Percentiles rank a stretch among this genome's conserved stretches.
Evolutionary conservation across 1,140 invertebrate genomes (phyloP).

Genomic region (Zaprionus gabonicus): DNA sequence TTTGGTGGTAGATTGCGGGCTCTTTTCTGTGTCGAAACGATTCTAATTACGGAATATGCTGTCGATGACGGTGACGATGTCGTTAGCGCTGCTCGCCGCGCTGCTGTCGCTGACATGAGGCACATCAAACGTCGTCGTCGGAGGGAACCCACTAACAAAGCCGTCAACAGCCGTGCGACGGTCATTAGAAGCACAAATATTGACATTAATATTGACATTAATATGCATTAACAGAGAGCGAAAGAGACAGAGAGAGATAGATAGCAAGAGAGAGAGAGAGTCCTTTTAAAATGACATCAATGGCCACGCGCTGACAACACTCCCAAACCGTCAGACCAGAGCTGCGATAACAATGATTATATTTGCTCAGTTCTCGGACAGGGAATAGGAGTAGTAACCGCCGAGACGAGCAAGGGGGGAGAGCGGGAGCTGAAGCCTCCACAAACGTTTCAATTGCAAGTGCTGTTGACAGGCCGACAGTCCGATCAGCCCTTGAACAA

Average conservation of each 20-base stretch:
- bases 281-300: slow-evolving; percentile 78
- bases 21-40: slow-evolving; percentile 26
- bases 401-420: no score
- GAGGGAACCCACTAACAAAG: slow-evolving; percentile 61
- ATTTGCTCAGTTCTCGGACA: slow-evolving; percentile 35
- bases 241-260: slow-evolving; percentile 34
- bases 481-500: slow-evolving; percentile 37
- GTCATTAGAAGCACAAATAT: slow-evolving; percentile 79
- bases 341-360: slow-evolving; percentile 55
- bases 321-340: slow-evolving; percentile 31
- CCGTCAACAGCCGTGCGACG: slow-evolving; percentile 56
- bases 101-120: slow-evolving; percentile 22
- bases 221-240: slow-evolving; percentile 70
- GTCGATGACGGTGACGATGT: slow-evolving; percentile 57
- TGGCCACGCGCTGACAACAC: slow-evolving; percentile 59
- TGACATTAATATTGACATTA: slow-evolving; percentile 82
- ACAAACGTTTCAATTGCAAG: slow-evolving; percentile 58
- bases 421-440: slow-evolving; percentile 9
- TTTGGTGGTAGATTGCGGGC: neutral
- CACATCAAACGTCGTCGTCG: slow-evolving; percentile 57
- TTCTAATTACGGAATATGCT: slow-evolving; percentile 66
- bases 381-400: slow-evolving; percentile 1
- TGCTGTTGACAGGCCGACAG: slow-evolving; percentile 40
- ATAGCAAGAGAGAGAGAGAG: slow-evolving; percentile 27
- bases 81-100: slow-evolving; percentile 39